Conservation (phyloP, 2,113 vertebrate species). For the Perca fluviatilis region DNA sequence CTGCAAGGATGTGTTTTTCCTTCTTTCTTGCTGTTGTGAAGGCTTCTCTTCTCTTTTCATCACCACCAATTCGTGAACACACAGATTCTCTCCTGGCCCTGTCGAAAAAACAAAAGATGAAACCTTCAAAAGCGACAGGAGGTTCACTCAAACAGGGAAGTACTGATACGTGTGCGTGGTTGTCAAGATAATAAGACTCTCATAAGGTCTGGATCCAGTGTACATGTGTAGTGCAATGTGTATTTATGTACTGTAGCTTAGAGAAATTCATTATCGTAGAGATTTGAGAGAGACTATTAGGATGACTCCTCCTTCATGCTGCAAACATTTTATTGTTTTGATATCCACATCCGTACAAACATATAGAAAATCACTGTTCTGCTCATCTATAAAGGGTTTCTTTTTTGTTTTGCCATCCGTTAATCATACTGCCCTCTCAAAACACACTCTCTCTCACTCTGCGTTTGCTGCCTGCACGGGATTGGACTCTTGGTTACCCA, state of each 20-base stretch:
- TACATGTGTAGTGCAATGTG: slow-evolving; percentile 20
- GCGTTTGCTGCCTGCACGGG: slow-evolving; percentile 15
- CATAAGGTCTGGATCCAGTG: slow-evolving; percentile 27
- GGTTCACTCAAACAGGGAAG: slow-evolving; percentile 33
- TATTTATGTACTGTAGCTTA: slow-evolving; percentile 42
- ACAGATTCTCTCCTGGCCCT: slow-evolving; percentile 4
- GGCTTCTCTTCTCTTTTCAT: slow-evolving; percentile 31
- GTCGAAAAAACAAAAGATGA: slow-evolving; percentile 36
- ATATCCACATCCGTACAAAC: background rate
- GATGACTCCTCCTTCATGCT: slow-evolving; percentile 33
- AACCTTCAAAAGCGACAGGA: slow-evolving; percentile 20
- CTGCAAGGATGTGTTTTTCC: slow-evolving; percentile 11
- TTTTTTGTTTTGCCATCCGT: background rate
- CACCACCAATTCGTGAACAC: slow-evolving; percentile 12
- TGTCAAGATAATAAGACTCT: slow-evolving; percentile 42
- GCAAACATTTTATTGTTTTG: slow-evolving; percentile 30
- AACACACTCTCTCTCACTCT: background rate
- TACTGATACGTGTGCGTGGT: slow-evolving; percentile 2
- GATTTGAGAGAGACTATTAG: slow-evolving; percentile 28
- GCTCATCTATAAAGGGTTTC: background rate
- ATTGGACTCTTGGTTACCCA: slow-evolving; percentile 23
- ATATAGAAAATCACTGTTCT: background rate
- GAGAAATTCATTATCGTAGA: slow-evolving; percentile 33
- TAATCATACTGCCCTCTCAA: background rate
- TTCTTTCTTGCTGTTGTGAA: slow-evolving; percentile 5